A percentile compares a stretch with the other conserved stretches of the same genome.
Conservation (phyloP, 2,888 invertebrate genomes). For the Entomobrya proxima region DNA sequence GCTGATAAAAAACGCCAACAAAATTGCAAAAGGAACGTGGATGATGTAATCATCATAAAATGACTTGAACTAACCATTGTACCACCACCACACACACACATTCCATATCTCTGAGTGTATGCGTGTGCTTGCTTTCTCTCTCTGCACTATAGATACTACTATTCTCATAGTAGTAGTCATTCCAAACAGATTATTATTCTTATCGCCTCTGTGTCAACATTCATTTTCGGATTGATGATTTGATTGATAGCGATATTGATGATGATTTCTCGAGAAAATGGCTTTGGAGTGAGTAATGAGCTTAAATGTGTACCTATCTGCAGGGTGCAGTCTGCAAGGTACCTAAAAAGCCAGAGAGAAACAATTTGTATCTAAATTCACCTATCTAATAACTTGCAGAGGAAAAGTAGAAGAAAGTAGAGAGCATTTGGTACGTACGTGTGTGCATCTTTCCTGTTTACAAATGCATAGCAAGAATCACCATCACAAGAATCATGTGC, state of each 20-base stretch:
- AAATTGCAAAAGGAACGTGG: conserved; percentile 29
- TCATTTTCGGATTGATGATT: conserved; percentile 44
- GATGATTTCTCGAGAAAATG: conserved; percentile 38
- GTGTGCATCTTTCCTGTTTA: too few species aligned
- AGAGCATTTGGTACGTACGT: too few species aligned
- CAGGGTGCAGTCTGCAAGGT: background rate
- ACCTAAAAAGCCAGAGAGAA: too few species aligned
- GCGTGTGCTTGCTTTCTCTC: too few species aligned
- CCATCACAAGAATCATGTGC: too few species aligned
- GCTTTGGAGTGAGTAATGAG: conserved; percentile 39
- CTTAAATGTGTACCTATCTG: background rate
- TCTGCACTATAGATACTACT: too few species aligned
- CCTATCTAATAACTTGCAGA: too few species aligned
- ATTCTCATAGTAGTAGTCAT: background rate
- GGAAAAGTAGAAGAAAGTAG: too few species aligned
- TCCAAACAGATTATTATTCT: conserved; percentile 28
- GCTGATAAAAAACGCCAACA: conserved; percentile 16
- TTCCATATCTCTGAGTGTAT: background rate
- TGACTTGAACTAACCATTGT: too few species aligned
- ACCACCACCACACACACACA: too few species aligned
- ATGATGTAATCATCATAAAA: conserved; percentile 31
- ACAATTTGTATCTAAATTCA: too few species aligned
- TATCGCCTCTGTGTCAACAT: conserved; percentile 39
- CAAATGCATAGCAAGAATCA: too few species aligned
- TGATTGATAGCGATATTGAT: conserved; percentile 43